Evolutionary conservation across 2,113 vertebrate species (phyloP).

Genomic region (Anarrhichthys ocellatus): DNA sequence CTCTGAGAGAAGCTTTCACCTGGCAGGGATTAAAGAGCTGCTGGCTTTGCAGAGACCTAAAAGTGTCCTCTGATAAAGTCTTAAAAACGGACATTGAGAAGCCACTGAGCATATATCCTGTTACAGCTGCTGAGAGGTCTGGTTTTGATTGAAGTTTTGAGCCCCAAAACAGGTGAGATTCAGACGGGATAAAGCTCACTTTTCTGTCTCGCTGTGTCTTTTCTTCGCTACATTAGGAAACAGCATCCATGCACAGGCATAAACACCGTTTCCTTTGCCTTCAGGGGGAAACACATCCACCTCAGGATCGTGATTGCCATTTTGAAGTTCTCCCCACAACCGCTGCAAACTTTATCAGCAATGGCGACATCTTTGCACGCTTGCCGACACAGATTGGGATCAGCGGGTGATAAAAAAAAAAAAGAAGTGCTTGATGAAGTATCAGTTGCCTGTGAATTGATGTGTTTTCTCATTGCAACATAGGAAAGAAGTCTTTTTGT

Average conservation of each 20-base stretch:
- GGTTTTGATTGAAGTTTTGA: constrained; percentile 3
- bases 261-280: constrained; percentile 18
- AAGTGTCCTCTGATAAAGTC: constrained; percentile 40
- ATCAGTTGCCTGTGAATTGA: constrained; percentile 31
- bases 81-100: constrained; percentile 34
- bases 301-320: constrained; percentile 6
- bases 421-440: constrained; percentile 24
- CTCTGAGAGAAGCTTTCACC: constrained; percentile 2
- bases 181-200: constrained; percentile 20
- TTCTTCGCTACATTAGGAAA: constrained; percentile 18
- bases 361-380: constrained; percentile 8
- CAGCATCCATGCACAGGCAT: constrained; percentile 13
- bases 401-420: background rate
- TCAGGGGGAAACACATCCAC: constrained; percentile 22
- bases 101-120: constrained; percentile 22
- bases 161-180: constrained; percentile 42
- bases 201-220: background rate
- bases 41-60: constrained; percentile 25
- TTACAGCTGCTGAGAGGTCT: constrained; percentile 25
- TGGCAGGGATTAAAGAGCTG: constrained; percentile 9
- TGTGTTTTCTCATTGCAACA: constrained; percentile 28
- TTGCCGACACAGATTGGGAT: constrained; percentile 15
- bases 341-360: constrained; percentile 19
- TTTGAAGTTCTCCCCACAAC: constrained; percentile 13
- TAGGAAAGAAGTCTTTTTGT: constrained; percentile 12